A percentile compares a stretch with the other conserved stretches of the same genome.
These are phyloP conservation scores for Cremastinae sp. DNA, from an alignment of 2,888 invertebrate genomes.

Conservation along the genomic window DNA sequence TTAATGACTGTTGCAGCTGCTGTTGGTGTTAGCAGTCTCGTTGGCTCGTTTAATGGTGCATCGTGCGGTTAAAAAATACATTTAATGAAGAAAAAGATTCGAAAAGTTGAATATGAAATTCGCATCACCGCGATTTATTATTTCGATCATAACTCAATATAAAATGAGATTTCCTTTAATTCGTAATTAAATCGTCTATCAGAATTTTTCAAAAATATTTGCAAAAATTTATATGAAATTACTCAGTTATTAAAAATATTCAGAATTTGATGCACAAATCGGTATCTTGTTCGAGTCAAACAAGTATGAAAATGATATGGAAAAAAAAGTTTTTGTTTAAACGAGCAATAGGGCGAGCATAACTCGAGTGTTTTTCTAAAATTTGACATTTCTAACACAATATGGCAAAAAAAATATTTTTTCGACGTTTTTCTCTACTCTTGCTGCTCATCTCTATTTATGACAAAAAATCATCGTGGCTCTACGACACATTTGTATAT, in stretches of 20 bases:
- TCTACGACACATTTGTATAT: background rate
- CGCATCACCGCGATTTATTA: constrained; percentile 25
- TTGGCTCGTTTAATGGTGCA: constrained; percentile 59
- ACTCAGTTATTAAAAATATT: too few relatives aligned
- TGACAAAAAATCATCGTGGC: background rate
- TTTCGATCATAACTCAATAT: background rate
- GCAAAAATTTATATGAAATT: too few relatives aligned
- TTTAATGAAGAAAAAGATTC: background rate
- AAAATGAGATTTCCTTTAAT: too few relatives aligned
- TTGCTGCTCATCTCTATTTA: background rate
- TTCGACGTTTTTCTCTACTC: background rate
- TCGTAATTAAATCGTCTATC: too few relatives aligned
- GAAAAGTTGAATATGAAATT: background rate
- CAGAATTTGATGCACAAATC: too few relatives aligned
- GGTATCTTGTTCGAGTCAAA: too few relatives aligned
- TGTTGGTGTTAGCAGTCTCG: constrained; percentile 60
- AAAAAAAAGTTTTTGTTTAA: too few relatives aligned
- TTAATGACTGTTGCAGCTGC: constrained; percentile 57
- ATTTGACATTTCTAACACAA: too few relatives aligned
- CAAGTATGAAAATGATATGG: too few relatives aligned
- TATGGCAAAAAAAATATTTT: background rate
- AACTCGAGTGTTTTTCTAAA: background rate
- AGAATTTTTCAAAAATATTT: too few relatives aligned
- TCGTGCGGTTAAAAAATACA: constrained; percentile 39
- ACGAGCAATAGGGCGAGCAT: background rate